Evolutionary conservation across 2,113 vertebrate species (phyloP), one percentile per base, ranked within the genome.

Genomic region (Saccopteryx leptura): DNA sequence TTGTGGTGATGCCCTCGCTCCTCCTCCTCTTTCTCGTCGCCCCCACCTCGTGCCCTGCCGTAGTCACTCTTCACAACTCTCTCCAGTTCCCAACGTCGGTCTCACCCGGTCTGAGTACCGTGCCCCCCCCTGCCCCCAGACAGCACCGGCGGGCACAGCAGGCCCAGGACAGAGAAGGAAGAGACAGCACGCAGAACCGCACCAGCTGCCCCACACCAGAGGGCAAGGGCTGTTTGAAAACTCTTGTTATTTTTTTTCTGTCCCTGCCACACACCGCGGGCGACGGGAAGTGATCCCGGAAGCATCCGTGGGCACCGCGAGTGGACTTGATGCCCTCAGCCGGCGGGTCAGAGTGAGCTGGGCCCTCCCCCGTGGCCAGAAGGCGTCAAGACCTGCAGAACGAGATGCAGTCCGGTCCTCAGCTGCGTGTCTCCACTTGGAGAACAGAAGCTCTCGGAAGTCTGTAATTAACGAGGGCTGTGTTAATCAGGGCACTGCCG

Each of bases 401-500:
- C 50, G 83, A 90, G 91, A 91, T 75, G 65, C 61, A 91, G 82
- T 93, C 75, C 95, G 95, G 95, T 95, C 94, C 86, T 68, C 14
- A 52, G 14, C 48, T 5, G 65, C 63, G 79, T 39, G 91, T 66
- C 50, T 15, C 52, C 75, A 90, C 89, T 91, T 94, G 83, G 91
- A 90, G 92, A 98, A 91, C 75, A 93, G 60, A 87, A 85, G 75
- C 84, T 83, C 63, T 89, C 85, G 65, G 90, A 87, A 93, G 89
- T 48, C 89, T 90, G 9, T 93, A 96, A 94, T 96, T 94, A 97
- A 90, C 90, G 87, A 91, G 83, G 18, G n/a, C 46, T 84, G 21
- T 93, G 92, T 87, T 96, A 91, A 94, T 95, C 80, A 87, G 94
- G 48, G 21, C 85, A 71, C 58, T 72, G 89, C 76, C 54, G 68